Conservation (phyloP, 2,797 vertebrate genomes). For the Paedocypris micromegethes region DNA sequence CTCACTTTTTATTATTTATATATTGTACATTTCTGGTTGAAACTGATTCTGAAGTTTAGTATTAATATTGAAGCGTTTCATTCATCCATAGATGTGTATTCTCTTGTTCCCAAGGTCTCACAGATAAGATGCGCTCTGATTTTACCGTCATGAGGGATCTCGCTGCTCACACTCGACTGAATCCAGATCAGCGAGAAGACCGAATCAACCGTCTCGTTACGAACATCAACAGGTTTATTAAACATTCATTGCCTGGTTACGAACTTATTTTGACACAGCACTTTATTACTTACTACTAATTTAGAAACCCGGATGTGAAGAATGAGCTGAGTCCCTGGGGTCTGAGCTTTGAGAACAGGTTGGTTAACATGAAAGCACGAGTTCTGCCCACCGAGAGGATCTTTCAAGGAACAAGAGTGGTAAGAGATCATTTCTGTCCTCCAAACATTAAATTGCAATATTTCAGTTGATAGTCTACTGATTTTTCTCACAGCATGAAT, state of each 20-base stretch:
- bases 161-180: constrained; percentile 74
- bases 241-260: neutral
- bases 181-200: constrained; percentile 75
- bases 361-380: constrained; percentile 76
- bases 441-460: neutral
- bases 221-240: constrained; percentile 73
- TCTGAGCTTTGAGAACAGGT: constrained; percentile 79
- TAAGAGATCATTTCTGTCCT: constrained; percentile 51
- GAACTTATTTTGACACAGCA: neutral
- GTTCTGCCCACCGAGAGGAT: constrained; percentile 83
- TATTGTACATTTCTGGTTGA: neutral
- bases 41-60: neutral
- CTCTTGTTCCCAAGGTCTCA: constrained; percentile 71
- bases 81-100: no score
- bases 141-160: constrained; percentile 89
- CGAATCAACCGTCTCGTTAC: constrained; percentile 75
- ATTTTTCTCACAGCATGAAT: constrained; percentile 71
- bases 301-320: constrained; percentile 77
- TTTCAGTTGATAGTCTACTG: no score
- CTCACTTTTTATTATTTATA: no score
- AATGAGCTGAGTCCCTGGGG: constrained; percentile 84
- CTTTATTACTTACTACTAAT: no score
- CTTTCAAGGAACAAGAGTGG: constrained; percentile 72
- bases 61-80: neutral
- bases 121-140: constrained; percentile 86